phyloP scores from a whole-genome alignment of 2,888 invertebrate genomes.

The Allolobophora icterica region DNA sequence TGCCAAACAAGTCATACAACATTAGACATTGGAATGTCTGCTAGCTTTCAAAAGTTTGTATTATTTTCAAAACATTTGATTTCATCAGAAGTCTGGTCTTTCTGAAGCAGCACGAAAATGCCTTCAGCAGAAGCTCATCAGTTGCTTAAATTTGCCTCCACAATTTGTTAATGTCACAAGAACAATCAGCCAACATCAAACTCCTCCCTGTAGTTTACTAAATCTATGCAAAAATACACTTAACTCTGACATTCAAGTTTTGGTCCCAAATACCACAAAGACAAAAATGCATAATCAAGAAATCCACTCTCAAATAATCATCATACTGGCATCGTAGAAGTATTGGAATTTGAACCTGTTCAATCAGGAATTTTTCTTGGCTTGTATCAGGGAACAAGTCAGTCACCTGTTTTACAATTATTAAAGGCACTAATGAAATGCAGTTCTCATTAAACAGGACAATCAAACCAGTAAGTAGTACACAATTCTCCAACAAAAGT shows the following conservation, averaged over 20 bases:
- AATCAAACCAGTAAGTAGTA: background rate
- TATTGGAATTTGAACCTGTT: background rate
- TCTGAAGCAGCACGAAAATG: background rate
- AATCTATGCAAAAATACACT: background rate
- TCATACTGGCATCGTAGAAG: background rate
- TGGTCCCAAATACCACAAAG: slow-evolving; percentile 11
- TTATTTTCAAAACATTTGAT: background rate
- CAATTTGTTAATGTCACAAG: too few species aligned
- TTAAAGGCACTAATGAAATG: background rate
- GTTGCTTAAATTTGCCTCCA: background rate
- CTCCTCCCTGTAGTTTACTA: background rate
- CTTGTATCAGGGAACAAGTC: background rate
- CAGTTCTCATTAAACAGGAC: background rate
- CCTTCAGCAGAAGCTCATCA: background rate
- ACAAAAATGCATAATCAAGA: background rate
- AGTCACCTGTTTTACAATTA: background rate
- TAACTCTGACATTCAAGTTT: background rate
- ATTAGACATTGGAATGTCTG: background rate
- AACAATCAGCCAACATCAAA: background rate
- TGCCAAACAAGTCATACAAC: background rate
- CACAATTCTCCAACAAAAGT: slow-evolving; percentile 14
- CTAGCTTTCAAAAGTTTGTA: too few species aligned
- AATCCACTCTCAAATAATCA: background rate
- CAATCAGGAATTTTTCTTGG: background rate
- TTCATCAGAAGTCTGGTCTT: background rate